phyloP scores from a whole-genome alignment of 2,113 vertebrate genomes.

The Cepphus grylle region DNA sequence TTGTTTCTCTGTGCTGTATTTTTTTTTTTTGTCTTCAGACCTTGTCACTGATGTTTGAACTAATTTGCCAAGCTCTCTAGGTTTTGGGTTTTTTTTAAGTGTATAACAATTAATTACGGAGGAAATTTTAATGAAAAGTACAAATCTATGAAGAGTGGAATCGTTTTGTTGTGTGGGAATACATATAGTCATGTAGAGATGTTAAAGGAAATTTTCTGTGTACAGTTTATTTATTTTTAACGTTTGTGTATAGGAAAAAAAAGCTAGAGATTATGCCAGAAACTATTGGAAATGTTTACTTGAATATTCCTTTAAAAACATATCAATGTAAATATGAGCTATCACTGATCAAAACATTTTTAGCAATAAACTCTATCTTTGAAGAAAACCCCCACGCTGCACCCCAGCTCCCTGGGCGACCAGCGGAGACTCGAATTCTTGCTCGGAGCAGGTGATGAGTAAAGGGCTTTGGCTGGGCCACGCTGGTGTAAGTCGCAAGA shows the following conservation, averaged over 20 bases:
- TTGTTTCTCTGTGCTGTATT: slow-evolving; percentile 43
- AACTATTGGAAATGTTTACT: slow-evolving; percentile 91
- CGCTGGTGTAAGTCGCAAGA: not conserved
- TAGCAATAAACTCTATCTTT: slow-evolving; percentile 91
- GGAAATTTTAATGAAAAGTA: slow-evolving; percentile 78
- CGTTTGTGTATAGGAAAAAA: slow-evolving; percentile 86
- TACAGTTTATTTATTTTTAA: slow-evolving; percentile 95
- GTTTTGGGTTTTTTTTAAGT: slow-evolving; percentile 75
- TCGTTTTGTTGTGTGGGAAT: slow-evolving; percentile 80
- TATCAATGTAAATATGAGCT: slow-evolving; percentile 85
- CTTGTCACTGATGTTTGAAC: slow-evolving; percentile 81
- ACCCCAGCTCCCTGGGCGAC: slow-evolving; percentile 5
- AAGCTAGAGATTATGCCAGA: slow-evolving; percentile 86
- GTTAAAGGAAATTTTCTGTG: slow-evolving; percentile 79
- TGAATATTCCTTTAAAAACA: slow-evolving; percentile 88
- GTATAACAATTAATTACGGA: slow-evolving; percentile 84
- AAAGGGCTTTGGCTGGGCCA: not conserved
- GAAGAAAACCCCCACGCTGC: slow-evolving; percentile 65
- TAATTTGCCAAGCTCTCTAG: slow-evolving; percentile 82
- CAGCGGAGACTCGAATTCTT: not conserved
- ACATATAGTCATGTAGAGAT: slow-evolving; percentile 85
- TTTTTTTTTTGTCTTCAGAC: slow-evolving; percentile 51
- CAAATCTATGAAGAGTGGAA: slow-evolving; percentile 82
- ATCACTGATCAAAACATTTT: slow-evolving; percentile 76
- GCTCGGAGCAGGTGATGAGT: not conserved